These are phyloP conservation scores for Drosophila watanabei DNA, from an alignment of 1,140 invertebrate genomes.

Conservation along the genomic window DNA sequence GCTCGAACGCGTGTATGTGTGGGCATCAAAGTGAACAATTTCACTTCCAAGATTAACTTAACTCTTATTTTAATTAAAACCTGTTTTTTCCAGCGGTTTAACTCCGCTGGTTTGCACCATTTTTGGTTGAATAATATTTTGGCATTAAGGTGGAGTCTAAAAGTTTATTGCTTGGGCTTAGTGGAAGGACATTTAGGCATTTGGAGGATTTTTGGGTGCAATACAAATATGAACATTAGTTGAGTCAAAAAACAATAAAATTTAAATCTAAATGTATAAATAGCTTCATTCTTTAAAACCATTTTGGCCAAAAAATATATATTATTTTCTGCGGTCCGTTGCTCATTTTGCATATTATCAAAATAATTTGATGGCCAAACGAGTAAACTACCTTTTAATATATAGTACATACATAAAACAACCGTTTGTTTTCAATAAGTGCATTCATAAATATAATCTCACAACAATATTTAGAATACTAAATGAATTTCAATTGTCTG, in stretches of 20 bases:
- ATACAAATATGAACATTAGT: background rate
- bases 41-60: constrained; percentile 15
- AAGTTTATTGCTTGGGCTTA: too few relatives aligned
- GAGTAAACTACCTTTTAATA: background rate
- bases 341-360: background rate
- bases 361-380: background rate
- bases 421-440: background rate
- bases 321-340: background rate
- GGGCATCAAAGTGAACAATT: constrained; percentile 30
- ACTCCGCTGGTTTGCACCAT: background rate
- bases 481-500: background rate
- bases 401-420: background rate
- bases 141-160: background rate
- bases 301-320: background rate
- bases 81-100: constrained; percentile 9
- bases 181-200: background rate
- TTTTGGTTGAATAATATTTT: background rate
- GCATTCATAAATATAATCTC: background rate
- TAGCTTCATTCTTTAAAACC: background rate
- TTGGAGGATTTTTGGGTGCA: background rate
- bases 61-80: constrained; percentile 37
- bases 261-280: background rate
- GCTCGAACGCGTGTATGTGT: constrained; percentile 4
- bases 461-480: background rate
- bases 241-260: background rate